Evolutionary conservation across 1,140 invertebrate species (phyloP).

Genomic region (Eriosoma lanigerum): DNA sequence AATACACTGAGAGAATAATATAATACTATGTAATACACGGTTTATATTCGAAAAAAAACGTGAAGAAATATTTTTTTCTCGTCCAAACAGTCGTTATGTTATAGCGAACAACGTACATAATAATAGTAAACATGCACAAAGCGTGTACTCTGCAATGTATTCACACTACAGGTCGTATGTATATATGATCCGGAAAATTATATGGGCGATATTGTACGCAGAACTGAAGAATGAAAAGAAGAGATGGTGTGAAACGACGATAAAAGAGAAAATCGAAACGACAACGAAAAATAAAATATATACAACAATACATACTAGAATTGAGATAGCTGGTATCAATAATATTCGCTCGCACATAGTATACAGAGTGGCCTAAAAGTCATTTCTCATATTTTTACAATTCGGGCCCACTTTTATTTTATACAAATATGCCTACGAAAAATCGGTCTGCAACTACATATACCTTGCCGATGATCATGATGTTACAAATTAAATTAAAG

Average conservation of each 20-base stretch:
- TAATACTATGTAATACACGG: too few relatives aligned
- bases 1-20: neutral
- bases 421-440: too few relatives aligned
- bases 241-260: neutral
- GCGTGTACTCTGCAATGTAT: neutral
- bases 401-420: too few relatives aligned
- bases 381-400: too few relatives aligned
- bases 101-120: constrained; percentile 13
- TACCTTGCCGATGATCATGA: too few relatives aligned
- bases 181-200: neutral
- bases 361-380: too few relatives aligned
- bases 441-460: too few relatives aligned
- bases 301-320: neutral
- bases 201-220: neutral
- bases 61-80: neutral
- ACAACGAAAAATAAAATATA: constrained; percentile 25
- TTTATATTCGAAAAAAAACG: neutral
- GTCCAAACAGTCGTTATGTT: neutral
- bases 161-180: too few relatives aligned
- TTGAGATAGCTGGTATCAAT: neutral
- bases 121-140: neutral
- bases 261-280: constrained; percentile 24
- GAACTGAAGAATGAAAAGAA: constrained; percentile 12
- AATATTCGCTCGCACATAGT: neutral
- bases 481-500: too few relatives aligned